phyloP scores from a whole-genome alignment of 2,113 vertebrate species.

The Bufo bufo region DNA sequence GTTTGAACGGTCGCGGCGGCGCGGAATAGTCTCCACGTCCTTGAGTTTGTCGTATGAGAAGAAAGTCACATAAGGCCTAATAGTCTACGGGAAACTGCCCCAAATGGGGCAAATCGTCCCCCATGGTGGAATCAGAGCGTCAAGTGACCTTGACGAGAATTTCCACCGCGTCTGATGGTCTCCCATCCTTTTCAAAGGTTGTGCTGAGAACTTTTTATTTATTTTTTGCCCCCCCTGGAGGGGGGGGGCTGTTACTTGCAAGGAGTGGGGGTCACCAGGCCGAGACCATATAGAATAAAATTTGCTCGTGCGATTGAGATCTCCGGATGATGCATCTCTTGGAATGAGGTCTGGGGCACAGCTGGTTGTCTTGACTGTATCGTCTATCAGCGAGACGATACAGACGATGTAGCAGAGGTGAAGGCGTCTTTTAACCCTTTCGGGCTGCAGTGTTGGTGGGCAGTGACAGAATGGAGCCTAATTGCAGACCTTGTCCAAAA shows the following conservation, averaged over 20 bases:
- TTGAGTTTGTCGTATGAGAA: slow-evolving; percentile 25
- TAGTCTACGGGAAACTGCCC: background rate
- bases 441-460: background rate
- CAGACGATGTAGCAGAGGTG: slow-evolving; percentile 8
- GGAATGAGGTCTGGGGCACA: background rate
- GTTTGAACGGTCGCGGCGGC: background rate
- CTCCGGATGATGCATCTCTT: background rate
- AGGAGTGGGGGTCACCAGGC: slow-evolving; percentile 10
- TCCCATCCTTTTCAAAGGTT: background rate
- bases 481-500: background rate
- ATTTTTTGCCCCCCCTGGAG: slow-evolving; percentile 1
- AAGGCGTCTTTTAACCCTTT: background rate
- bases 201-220: slow-evolving; percentile 3
- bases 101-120: background rate
- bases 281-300: background rate
- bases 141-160: background rate
- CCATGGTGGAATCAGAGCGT: background rate
- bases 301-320: background rate
- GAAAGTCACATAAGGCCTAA: background rate
- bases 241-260: background rate
- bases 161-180: background rate
- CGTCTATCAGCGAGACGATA: slow-evolving; percentile 20
- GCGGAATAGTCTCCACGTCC: slow-evolving; percentile 13
- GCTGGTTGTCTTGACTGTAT: slow-evolving; percentile 21
- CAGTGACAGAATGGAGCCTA: background rate